Evolutionary conservation across 2,113 vertebrate species (phyloP), one percentile per base, ranked within the genome.

Genomic region (Ardeotis arabs): DNA sequence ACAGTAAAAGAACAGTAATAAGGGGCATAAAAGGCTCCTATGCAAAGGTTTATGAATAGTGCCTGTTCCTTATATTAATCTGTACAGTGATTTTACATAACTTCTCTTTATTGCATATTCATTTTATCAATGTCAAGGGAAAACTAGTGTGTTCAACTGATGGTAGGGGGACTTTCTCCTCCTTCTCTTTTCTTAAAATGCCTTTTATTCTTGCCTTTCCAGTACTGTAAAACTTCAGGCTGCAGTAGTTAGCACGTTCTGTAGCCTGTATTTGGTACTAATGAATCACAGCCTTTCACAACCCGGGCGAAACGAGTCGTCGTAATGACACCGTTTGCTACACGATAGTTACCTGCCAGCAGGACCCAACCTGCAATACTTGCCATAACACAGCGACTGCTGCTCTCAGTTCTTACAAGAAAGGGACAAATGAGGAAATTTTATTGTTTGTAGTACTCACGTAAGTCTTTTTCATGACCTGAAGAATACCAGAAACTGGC

Each of bases 261-360:
- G 50, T 4, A 75, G 75, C 52, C 60, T 25, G 8, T 64, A 84
- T 47, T 84, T 70, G 79, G 52, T 33, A 76, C 52, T 93, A 94
- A 96, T 64, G 90, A 94, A 90, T 90, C 95, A 74, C 76, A 94
- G 82, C 55, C 50, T 55, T 72, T 27, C 73, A 52, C 7, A 11
- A 60, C 64, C 73, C 44, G 39, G 60, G 85, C 19, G 5, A 86
- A 92, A 81, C 20, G 47, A 89, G 72, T 35, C 89, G 28, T 9
- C 2, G 25, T n/a, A 92, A 90, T 8, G 75, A 87, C 73, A 90
- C 29, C 39, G 93, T 88, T 84, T 94, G 75, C 79, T 74, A 59
- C 75, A 39, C 75, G n/a, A 14, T 76, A 90, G 94, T 89, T 93
- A 83, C 90, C 79, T 93, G 50, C 64, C 95, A 96, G 87, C 93